Conservation (phyloP, 1,140 invertebrate species). For the silkworm (Bombyx mori) region ASM3026992v2 NC_085129.1:13946001-13946500, state of each 20-base stretch:
- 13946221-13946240: constrained; percentile 9
- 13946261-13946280: neutral
- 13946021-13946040: no score
- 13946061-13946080: no score
- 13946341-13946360: neutral
- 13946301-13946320: constrained; percentile 8
- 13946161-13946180: constrained; percentile 25
- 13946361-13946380: neutral
- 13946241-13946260: constrained; percentile 4
- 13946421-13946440: no score
- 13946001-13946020: no score
- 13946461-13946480: no score
- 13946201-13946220: constrained; percentile 31
- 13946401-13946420: no score
- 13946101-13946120: no score
- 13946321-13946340: constrained; percentile 1
- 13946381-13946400: no score
- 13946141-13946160: constrained; percentile 16
- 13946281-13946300: constrained; percentile 6
- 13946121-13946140: neutral
- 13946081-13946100: no score
- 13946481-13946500: no score
- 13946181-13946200: constrained; percentile 20
- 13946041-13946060: no score
- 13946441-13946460: no score